Conservation (phyloP, 2,113 vertebrate genomes). For the Halichoeres trimaculatus region DNA sequence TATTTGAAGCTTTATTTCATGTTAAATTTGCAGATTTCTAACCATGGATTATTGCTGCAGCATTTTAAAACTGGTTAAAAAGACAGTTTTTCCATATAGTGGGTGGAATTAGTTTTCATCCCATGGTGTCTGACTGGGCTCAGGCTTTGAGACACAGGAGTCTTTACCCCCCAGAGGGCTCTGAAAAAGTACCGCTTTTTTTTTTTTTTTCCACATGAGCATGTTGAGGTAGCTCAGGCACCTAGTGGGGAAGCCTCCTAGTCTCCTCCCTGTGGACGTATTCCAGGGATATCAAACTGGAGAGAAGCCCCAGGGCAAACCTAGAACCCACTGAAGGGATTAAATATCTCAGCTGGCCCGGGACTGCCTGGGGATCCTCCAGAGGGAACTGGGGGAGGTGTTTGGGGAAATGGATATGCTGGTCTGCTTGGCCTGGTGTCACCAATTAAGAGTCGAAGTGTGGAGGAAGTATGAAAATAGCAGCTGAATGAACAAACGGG, state of each 20-base stretch:
- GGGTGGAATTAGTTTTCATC: neutral
- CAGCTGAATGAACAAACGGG: neutral
- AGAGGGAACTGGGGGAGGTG: constrained; percentile 5
- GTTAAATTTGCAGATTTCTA: neutral
- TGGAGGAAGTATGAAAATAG: neutral
- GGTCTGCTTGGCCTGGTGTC: constrained; percentile 7
- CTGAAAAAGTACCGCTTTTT: neutral
- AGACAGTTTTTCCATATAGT: neutral
- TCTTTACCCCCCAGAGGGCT: constrained; percentile 22
- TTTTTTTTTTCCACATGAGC: constrained; percentile 19
- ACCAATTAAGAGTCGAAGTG: neutral
- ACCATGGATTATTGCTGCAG: neutral
- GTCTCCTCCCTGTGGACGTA: constrained; percentile 46
- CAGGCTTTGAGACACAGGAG: constrained; percentile 11
- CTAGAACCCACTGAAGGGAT: constrained; percentile 47
- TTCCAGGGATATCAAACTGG: constrained; percentile 51
- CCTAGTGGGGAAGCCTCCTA: constrained; percentile 37
- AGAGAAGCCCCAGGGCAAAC: constrained; percentile 37
- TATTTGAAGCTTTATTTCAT: constrained; percentile 1
- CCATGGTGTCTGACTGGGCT: constrained; percentile 13
- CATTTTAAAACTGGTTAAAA: neutral
- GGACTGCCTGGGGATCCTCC: constrained; percentile 8
- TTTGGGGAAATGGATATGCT: constrained; percentile 16
- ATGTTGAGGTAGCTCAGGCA: constrained; percentile 27
- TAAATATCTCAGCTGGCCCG: constrained; percentile 41